Base-by-base conservation (phyloP, 2,888 invertebrate genomes). In the Trissolcus japonicus region DNA sequence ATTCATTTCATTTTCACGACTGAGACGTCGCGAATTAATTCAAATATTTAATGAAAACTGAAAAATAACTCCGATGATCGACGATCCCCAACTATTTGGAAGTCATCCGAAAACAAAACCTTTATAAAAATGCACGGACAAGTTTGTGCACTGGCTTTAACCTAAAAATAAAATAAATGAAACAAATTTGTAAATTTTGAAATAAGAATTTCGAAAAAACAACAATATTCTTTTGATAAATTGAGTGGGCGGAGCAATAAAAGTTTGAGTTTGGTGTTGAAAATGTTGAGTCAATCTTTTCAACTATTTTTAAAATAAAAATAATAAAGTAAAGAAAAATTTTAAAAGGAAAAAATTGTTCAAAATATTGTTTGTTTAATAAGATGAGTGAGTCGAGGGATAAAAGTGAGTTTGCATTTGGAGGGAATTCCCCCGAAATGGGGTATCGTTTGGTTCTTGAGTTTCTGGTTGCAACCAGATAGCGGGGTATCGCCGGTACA, bases 381-480 rank as follows among this genome's bases (percentile, higher is more conserved):
- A 14, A 11, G 13, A 43, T 43, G 11, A 43, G 54, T 60, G 54
- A 54, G 40, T 74, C 56, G 67, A 55, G 61, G 57, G 25, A 25
- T 35, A 57, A 63, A 63, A 74, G 41, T 46, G 48, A 68, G 57
- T 50, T 53, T 54, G 19, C 68, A 76, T 65, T 69, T 56, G 71
- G 25, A 46, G 66, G 76, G 76, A 55, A 76, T 68, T 35, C 35
- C 60, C 71, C 71, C 66, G 65, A 61, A 66, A 66, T 43, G 57
- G 62, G 13, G 67, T 68, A 57, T 65, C 66, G 62, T 59, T 77
- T 40, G 60, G 48, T 57, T 76, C 76, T 73, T 68, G 68, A 65
- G 51, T 76, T 76, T 69, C 75, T 66, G 55, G 63, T 40, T 60
- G 67, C 71, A 71, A 76, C 67, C 65, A 66, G 75, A 75, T 78